Conservation (phyloP, 2,888 invertebrate species). For the Meloe dianella region DNA sequence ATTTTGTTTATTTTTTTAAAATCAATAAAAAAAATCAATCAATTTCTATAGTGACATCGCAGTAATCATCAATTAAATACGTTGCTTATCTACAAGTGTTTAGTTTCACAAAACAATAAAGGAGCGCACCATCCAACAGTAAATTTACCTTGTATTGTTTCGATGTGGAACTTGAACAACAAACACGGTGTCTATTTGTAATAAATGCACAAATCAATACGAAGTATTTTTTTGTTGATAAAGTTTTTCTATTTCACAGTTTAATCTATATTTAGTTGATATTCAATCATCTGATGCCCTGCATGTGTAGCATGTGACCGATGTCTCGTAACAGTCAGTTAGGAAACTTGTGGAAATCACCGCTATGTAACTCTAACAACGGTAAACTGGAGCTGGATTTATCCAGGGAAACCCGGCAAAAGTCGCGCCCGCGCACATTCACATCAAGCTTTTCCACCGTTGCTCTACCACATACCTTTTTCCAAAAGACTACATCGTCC, state of each 20-base stretch:
- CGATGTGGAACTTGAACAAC: background rate
- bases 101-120: background rate
- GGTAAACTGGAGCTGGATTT: slow-evolving; percentile 51
- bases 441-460: background rate
- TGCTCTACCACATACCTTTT: background rate
- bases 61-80: background rate
- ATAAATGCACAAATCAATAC: background rate
- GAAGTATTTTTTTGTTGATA: background rate
- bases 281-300: background rate
- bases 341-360: slow-evolving; percentile 38
- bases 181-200: slow-evolving; percentile 1
- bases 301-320: slow-evolving; percentile 24
- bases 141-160: slow-evolving; percentile 4
- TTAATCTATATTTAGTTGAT: background rate
- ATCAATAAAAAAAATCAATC: background rate
- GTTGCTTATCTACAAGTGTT: background rate
- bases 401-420: slow-evolving; percentile 50
- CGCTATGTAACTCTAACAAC: slow-evolving; percentile 43
- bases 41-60: background rate
- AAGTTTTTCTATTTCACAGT: background rate
- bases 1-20: background rate
- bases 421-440: slow-evolving; percentile 47
- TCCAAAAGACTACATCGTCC: background rate
- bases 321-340: slow-evolving; percentile 26
- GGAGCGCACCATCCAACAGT: background rate